Evolutionary conservation across 2,797 vertebrate genomes (phyloP).

Genomic region (Anolis apletophallus): DNA sequence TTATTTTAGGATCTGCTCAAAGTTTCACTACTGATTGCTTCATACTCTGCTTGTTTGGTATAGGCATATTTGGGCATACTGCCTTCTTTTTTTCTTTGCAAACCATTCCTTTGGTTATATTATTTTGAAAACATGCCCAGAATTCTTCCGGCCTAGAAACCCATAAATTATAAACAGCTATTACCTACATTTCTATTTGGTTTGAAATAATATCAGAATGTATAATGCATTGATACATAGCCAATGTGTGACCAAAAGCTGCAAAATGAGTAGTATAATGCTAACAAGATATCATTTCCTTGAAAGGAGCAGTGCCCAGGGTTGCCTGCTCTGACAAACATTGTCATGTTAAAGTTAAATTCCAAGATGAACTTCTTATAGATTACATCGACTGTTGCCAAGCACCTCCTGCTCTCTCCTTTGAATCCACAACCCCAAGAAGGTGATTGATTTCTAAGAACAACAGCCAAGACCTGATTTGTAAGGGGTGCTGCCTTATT

Average conservation of each 20-base stretch:
- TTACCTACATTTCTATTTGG: conserved; percentile 43
- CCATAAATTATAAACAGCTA: conserved; percentile 44
- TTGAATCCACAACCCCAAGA: conserved; percentile 37
- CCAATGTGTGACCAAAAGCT: conserved; percentile 46
- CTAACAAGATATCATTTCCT: conserved; percentile 48
- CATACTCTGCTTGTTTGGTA: conserved; percentile 41
- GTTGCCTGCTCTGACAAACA: conserved; percentile 46
- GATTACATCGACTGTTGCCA: conserved; percentile 22
- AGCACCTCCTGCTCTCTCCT: conserved; percentile 25
- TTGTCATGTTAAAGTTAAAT: conserved; percentile 54
- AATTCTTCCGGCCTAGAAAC: conserved; percentile 22
- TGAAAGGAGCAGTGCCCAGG: conserved; percentile 32
- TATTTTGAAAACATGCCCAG: conserved; percentile 48
- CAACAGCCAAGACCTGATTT: conserved; percentile 7
- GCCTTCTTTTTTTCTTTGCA: conserved; percentile 11
- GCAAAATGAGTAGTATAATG: conserved; percentile 46
- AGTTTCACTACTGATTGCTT: conserved; percentile 38
- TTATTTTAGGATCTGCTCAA: conserved; percentile 40
- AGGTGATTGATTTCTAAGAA: conserved; percentile 6
- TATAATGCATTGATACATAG: conserved; percentile 53
- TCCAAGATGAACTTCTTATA: conserved; percentile 54
- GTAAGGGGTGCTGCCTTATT: background rate
- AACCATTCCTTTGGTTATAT: conserved; percentile 25
- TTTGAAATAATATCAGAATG: conserved; percentile 57
- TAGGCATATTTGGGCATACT: conserved; percentile 42